phyloP scores from a whole-genome alignment of 1,140 invertebrate species.

The Laupala kohalensis region DNA sequence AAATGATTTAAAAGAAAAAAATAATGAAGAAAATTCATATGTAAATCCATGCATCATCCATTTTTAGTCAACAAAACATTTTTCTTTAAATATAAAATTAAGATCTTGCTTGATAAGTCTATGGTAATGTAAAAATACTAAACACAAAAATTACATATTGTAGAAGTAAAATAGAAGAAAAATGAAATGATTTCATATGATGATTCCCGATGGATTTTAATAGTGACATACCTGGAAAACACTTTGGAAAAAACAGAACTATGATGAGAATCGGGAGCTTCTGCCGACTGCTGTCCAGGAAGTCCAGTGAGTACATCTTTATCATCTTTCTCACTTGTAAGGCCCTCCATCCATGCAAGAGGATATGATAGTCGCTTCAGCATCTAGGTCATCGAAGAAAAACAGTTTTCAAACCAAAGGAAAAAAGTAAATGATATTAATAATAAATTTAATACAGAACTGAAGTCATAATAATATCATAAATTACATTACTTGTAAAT shows the following conservation, averaged over 20 bases:
- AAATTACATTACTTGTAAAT: too few species aligned
- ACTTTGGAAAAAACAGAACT: slow-evolving; percentile 76
- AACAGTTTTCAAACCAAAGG: not conserved
- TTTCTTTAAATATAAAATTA: too few species aligned
- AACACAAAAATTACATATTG: too few species aligned
- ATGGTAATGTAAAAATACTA: too few species aligned
- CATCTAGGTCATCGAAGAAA: slow-evolving; percentile 44
- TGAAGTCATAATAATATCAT: not conserved
- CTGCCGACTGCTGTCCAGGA: slow-evolving; percentile 21
- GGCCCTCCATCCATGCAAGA: slow-evolving; percentile 81
- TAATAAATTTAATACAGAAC: not conserved
- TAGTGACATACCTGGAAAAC: slow-evolving; percentile 67
- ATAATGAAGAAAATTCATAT: too few species aligned
- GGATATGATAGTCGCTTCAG: slow-evolving; percentile 81
- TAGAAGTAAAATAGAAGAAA: too few species aligned
- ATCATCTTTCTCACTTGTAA: slow-evolving; percentile 43
- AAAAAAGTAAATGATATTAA: not conserved
- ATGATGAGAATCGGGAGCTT: slow-evolving; percentile 39
- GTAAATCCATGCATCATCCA: too few species aligned
- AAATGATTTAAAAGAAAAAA: too few species aligned
- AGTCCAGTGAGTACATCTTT: slow-evolving; percentile 29
- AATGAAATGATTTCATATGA: too few species aligned
- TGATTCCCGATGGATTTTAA: too few species aligned
- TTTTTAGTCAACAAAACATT: too few species aligned
- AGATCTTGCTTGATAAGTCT: too few species aligned